Evolutionary conservation across 2,888 invertebrate genomes (phyloP).

Genomic region (Cosmia trapezina): DNA sequence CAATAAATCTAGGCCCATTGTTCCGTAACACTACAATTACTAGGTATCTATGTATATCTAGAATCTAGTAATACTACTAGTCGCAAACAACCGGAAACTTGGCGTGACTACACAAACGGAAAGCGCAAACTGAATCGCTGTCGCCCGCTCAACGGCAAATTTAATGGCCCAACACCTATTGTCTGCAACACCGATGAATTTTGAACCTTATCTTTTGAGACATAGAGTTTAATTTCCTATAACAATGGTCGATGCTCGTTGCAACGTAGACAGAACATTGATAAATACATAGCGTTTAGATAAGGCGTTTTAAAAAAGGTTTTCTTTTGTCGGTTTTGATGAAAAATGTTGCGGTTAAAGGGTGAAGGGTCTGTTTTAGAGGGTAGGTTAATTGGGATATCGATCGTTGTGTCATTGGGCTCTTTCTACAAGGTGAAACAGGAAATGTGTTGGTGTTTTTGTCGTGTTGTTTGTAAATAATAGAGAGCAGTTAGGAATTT

Average conservation of each 20-base stretch:
- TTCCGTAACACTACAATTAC: slow-evolving; percentile 55
- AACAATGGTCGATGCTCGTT: slow-evolving; percentile 21
- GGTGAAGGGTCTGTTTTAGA: slow-evolving; percentile 51
- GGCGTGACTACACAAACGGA: slow-evolving; percentile 62
- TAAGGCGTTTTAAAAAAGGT: slow-evolving; percentile 64
- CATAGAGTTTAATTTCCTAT: slow-evolving; percentile 23
- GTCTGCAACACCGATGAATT: slow-evolving; percentile 22
- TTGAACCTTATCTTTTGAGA: slow-evolving; percentile 16
- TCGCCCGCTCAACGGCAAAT: slow-evolving; percentile 52
- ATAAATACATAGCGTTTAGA: slow-evolving; percentile 68
- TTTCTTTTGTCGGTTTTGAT: slow-evolving; percentile 64
- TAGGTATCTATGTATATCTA: slow-evolving; percentile 45
- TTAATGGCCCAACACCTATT: slow-evolving; percentile 65
- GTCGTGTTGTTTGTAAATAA: neutral
- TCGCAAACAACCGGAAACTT: slow-evolving; percentile 63
- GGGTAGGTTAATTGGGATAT: slow-evolving; percentile 62
- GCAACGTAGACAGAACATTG: slow-evolving; percentile 62
- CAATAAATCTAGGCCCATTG: slow-evolving; percentile 56
- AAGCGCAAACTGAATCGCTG: slow-evolving; percentile 64
- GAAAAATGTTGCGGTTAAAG: slow-evolving; percentile 65
- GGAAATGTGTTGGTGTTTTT: neutral
- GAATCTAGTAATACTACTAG: slow-evolving; percentile 43
- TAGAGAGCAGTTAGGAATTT: neutral
- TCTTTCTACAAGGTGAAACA: slow-evolving; percentile 18
- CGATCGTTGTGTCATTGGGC: slow-evolving; percentile 46